Percentiles rank a stretch among this genome's conserved stretches.
phyloP scores from a whole-genome alignment of 2,797 vertebrate species.

The Sebastiscus tertius region DNA sequence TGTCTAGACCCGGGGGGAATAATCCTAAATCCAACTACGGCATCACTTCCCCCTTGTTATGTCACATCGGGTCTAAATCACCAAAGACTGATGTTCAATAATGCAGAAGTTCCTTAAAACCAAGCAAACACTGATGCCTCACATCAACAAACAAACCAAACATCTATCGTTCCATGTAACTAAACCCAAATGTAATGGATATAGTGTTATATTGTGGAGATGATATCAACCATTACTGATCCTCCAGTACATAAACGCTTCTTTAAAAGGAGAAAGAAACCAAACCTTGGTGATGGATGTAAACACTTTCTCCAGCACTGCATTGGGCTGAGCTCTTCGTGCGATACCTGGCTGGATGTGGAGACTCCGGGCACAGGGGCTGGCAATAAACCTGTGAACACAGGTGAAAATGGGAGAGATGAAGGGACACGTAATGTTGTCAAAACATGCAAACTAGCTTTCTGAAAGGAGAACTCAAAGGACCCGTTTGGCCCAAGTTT shows the following conservation, averaged over 20 bases:
- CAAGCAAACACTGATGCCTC: neutral
- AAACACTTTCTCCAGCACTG: constrained; percentile 92
- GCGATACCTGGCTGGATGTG: constrained; percentile 86
- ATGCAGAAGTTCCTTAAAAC: neutral
- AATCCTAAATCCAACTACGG: too few species aligned
- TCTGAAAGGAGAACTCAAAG: neutral
- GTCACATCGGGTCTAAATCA: too few species aligned
- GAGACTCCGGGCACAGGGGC: constrained; percentile 86
- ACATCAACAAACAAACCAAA: neutral
- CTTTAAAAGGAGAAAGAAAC: neutral
- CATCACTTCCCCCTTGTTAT: too few species aligned
- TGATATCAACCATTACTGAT: neutral
- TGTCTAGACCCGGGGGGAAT: too few species aligned
- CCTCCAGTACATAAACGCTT: neutral
- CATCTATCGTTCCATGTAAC: neutral
- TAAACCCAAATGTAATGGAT: neutral
- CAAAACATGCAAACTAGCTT: neutral
- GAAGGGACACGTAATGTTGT: neutral
- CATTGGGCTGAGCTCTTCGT: constrained; percentile 88
- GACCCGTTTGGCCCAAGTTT: neutral
- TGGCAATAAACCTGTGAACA: constrained; percentile 89
- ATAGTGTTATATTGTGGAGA: neutral
- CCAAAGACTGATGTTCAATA: neutral
- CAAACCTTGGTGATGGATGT: constrained; percentile 84
- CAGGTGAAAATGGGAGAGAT: neutral